Percentiles rank a stretch among this genome's conserved stretches.
phyloP scores from a whole-genome alignment of 64 coral and sea anemone species.

The Anthopleura sola region DNA sequence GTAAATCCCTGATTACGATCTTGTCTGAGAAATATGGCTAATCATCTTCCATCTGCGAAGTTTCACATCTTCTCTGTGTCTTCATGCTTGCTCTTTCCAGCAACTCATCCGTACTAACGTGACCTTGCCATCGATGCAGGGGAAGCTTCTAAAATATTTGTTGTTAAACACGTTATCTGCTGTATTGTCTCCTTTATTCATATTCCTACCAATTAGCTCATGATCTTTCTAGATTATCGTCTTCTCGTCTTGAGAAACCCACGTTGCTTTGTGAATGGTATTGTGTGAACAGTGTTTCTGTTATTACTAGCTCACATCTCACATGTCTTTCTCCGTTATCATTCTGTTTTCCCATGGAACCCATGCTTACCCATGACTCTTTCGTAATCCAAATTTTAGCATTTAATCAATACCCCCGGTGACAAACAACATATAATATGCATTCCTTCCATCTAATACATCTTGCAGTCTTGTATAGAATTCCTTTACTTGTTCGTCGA shows the following conservation, averaged over 20 bases:
- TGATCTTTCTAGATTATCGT: slow-evolving; percentile 30
- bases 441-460: slow-evolving; percentile 7
- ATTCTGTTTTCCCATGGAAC: slow-evolving; percentile 10
- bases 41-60: no score
- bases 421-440: neutral
- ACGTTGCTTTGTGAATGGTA: slow-evolving; percentile 15
- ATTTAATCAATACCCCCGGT: slow-evolving; percentile 24
- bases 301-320: slow-evolving; percentile 23
- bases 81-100: no score
- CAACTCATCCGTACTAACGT: no score
- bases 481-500: neutral
- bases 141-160: no score
- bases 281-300: slow-evolving; percentile 23
- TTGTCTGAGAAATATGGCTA: no score
- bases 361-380: slow-evolving; percentile 19
- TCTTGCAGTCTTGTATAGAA: slow-evolving; percentile 19
- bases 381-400: neutral
- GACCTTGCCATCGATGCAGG: no score
- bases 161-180: no score
- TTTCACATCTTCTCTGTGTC: no score
- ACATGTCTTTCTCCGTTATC: slow-evolving; percentile 14
- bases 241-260: neutral
- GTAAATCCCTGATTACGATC: no score
- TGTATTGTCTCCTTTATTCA: no score
- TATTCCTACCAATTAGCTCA: slow-evolving; percentile 5